phyloP scores from a whole-genome alignment of 2,113 vertebrate genomes.

The Meleagris gallopavo region DNA sequence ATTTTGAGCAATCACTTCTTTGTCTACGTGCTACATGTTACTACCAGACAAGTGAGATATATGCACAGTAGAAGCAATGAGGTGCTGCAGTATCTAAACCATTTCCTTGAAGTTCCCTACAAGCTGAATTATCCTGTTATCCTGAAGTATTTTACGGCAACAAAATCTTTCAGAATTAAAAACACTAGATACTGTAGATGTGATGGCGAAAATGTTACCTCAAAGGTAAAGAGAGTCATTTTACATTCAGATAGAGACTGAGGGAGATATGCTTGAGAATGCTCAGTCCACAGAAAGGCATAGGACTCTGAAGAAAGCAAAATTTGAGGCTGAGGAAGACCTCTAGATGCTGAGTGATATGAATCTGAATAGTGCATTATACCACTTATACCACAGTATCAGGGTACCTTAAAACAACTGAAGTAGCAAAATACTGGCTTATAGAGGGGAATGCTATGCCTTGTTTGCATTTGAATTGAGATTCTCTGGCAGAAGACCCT shows the following conservation, averaged over 20 bases:
- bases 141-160: not conserved
- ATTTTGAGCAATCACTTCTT: not conserved
- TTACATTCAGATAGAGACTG: not conserved
- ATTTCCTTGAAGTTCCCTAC: not conserved
- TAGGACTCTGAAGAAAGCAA: not conserved
- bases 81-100: not conserved
- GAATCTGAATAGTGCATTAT: not conserved
- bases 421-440: not conserved
- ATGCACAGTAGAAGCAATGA: not conserved
- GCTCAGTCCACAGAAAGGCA: not conserved
- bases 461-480: not conserved
- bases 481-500: not conserved
- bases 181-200: not conserved
- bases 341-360: not conserved
- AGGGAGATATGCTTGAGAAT: not conserved
- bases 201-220: not conserved
- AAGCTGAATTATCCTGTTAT: not conserved
- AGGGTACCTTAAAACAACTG: not conserved
- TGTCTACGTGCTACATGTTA: not conserved
- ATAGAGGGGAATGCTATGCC: not conserved
- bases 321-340: not conserved
- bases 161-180: not conserved
- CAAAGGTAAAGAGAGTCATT: rapidly evolving
- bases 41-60: not conserved
- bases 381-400: too few relatives aligned